Percentiles rank a stretch among this genome's conserved stretches.
Evolutionary conservation across 1,140 invertebrate genomes (phyloP).

Genomic region (Drosophila repletoides): DNA sequence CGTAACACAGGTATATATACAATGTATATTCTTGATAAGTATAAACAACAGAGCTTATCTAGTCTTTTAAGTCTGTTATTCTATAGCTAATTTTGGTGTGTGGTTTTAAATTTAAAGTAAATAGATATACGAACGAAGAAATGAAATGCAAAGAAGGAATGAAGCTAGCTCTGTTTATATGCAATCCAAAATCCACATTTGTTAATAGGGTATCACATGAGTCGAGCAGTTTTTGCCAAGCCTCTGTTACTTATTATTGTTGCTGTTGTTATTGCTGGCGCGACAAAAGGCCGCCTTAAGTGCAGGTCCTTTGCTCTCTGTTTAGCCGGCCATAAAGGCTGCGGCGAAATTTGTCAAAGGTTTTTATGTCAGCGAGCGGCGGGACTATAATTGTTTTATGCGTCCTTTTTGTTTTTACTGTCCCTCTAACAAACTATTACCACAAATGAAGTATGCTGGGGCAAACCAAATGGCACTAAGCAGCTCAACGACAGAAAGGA

Average conservation of each 20-base stretch:
- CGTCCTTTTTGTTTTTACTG: conserved; percentile 64
- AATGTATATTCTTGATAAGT: too few relatives aligned
- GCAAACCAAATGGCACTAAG: conserved; percentile 23
- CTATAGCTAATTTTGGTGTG: conserved; percentile 20
- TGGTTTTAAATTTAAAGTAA: too few relatives aligned
- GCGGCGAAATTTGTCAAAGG: conserved; percentile 69
- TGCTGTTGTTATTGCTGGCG: conserved; percentile 21
- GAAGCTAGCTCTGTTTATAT: too few relatives aligned
- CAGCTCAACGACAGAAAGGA: neutral
- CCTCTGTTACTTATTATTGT: conserved; percentile 25
- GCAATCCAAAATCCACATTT: too few relatives aligned
- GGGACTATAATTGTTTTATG: conserved; percentile 80
- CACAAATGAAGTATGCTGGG: conserved; percentile 57
- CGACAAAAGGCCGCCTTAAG: conserved; percentile 57
- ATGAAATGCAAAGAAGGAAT: too few relatives aligned
- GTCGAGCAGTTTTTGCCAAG: too few relatives aligned
- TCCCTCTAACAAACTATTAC: conserved; percentile 63
- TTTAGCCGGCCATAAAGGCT: conserved; percentile 29
- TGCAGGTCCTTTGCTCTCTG: conserved; percentile 17
- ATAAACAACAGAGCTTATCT: too few relatives aligned
- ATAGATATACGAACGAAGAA: too few relatives aligned
- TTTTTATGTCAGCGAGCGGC: conserved; percentile 65
- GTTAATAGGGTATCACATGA: too few relatives aligned
- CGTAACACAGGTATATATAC: too few relatives aligned
- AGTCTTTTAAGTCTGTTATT: too few relatives aligned